Percentiles rank a stretch among this genome's conserved stretches.
Evolutionary conservation across 92 coral and sea anemone genomes (phyloP).

Genomic region (Bergia sp.): DNA sequence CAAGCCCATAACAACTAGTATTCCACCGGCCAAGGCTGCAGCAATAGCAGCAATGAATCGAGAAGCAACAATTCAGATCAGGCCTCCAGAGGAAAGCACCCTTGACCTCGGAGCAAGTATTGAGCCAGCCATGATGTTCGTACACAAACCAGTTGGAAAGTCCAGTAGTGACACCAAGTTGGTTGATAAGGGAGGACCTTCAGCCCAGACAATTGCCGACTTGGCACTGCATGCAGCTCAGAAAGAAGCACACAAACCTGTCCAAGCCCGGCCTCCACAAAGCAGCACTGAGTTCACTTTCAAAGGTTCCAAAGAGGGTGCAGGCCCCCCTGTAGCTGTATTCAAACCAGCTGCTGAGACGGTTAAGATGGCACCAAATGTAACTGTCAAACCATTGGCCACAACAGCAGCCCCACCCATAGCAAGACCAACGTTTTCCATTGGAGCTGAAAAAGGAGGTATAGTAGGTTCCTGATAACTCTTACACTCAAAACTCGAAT

Average conservation of each 20-base stretch:
- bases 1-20: slow-evolving; percentile 11
- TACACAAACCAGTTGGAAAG: slow-evolving; percentile 28
- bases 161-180: not conserved
- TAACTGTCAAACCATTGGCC: slow-evolving; percentile 34
- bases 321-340: slow-evolving; percentile 9
- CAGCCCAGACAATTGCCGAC: slow-evolving; percentile 36
- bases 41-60: slow-evolving; percentile 33
- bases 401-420: not conserved
- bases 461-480: too few relatives aligned
- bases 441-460: slow-evolving; percentile 42
- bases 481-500: too few relatives aligned
- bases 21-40: slow-evolving; percentile 32
- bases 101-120: slow-evolving; percentile 44
- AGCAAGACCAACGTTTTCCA: not conserved
- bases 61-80: slow-evolving; percentile 3
- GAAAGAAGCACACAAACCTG: slow-evolving; percentile 20
- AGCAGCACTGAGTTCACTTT: slow-evolving; percentile 44
- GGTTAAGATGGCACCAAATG: slow-evolving; percentile 34
- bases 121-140: slow-evolving; percentile 42
- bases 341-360: slow-evolving; percentile 31
- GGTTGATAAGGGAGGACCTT: slow-evolving; percentile 11
- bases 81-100: slow-evolving; percentile 21
- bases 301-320: slow-evolving; percentile 21
- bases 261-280: slow-evolving; percentile 10
- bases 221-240: slow-evolving; percentile 24